Conservation (phyloP, 1,140 invertebrate genomes). For the Andrena cerasifolii region DNA sequence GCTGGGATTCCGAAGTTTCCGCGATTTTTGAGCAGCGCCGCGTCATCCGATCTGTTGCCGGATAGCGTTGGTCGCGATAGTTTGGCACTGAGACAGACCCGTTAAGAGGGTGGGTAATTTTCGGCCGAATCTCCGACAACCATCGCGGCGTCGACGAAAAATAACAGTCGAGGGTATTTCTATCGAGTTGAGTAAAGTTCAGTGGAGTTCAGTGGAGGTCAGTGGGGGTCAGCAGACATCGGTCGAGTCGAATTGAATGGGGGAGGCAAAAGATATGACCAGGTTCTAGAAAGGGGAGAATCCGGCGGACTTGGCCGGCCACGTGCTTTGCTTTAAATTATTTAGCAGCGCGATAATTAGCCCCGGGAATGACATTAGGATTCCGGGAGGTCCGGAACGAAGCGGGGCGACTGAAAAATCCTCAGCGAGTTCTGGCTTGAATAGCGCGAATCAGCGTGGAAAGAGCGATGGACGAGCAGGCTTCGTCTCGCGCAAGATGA, state of each 20-base stretch:
- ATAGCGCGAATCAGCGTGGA: slow-evolving; percentile 48
- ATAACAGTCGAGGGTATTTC: not conserved
- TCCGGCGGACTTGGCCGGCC: too few species aligned
- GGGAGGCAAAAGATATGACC: slow-evolving; percentile 23
- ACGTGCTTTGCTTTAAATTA: slow-evolving; percentile 21
- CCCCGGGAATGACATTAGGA: not conserved
- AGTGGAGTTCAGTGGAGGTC: too few species aligned
- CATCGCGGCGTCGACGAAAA: slow-evolving; percentile 49
- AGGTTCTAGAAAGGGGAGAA: too few species aligned
- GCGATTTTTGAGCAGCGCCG: slow-evolving; percentile 43
- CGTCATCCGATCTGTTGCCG: slow-evolving; percentile 38
- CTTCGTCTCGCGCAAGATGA: slow-evolving; percentile 9
- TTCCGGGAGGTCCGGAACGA: not conserved
- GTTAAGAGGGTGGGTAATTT: slow-evolving; percentile 36
- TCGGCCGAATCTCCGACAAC: slow-evolving; percentile 21
- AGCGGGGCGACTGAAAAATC: slow-evolving; percentile 28
- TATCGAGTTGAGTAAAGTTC: too few species aligned
- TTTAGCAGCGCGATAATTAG: slow-evolving; percentile 26
- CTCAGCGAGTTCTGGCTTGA: slow-evolving; percentile 41
- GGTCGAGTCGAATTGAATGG: not conserved
- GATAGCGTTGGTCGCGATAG: slow-evolving; percentile 28
- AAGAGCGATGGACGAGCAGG: slow-evolving; percentile 42
- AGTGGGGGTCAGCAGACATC: too few species aligned
- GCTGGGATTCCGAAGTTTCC: slow-evolving; percentile 17
- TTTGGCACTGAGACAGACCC: slow-evolving; percentile 43